Evolutionary conservation across 2,797 vertebrate genomes (phyloP), one percentile per base, ranked within the genome.

Genomic region (Naso thynnoides): DNA sequence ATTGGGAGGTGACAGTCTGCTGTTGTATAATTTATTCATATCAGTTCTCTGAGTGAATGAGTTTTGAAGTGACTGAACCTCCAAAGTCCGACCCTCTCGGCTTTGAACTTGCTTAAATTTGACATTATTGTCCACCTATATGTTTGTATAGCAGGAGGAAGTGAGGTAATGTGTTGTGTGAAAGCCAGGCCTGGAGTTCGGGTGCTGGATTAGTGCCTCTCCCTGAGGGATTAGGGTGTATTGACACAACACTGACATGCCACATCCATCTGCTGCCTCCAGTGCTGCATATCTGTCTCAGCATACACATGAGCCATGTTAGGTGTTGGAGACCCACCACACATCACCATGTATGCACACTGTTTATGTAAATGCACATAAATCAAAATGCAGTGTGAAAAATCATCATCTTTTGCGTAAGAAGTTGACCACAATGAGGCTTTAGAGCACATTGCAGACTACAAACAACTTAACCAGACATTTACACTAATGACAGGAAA

Each of bases 191-290:
- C 70, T 54, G 61, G 63, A 68, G 67, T 85, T 54, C 52, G 31
- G 69, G 42, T 61, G 54, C 48, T 65, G 83, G 90, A 91, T 91
- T 89, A 90, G 55, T 2, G 21, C 50, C 8, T 75, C 71, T 71
- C 78, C 55, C 58, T 68, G 33, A 38, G 69, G 81, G 88, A 90
- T 91, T 91, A 88, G 62, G 49, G 56, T 52, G 54, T 78, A 53
- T 54, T 81, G 86, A 80, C 76, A 72, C 23, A 64, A 75, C 59
- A 36, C 42, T 56, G 44, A 52, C 62, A 76, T 24, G 55, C 47
- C 11, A 77, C 48, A 60, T 76, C 58, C 53, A 36, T 64, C 41
- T 45, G n/a, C 47, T 49, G 48, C 62, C 39, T 71, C 21, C 42
- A 57, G 31, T 60, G 23, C 53, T 33, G 59, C 59, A n/a, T n/a